Conservation (phyloP, 2,113 vertebrate species). For the Centropus bengalensis region DNA sequence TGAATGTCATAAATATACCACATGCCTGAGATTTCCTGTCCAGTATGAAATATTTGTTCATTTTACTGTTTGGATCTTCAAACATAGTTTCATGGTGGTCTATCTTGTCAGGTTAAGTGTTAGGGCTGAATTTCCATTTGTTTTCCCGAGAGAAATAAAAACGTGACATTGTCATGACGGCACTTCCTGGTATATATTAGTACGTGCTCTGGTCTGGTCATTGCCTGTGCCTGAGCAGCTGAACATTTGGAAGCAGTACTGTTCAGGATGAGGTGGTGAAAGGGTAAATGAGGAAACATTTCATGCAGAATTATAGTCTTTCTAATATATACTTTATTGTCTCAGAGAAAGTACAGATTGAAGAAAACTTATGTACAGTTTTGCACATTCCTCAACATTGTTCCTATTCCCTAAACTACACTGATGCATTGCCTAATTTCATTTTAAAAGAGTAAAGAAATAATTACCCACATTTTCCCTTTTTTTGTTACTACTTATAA, state of each 20-base stretch:
- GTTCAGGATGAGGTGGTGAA: background rate
- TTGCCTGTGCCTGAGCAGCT: background rate
- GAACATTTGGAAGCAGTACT: background rate
- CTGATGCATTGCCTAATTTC: background rate
- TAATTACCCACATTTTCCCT: conserved; percentile 23
- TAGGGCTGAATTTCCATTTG: conserved; percentile 19
- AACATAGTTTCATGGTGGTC: background rate
- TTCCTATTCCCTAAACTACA: conserved; percentile 11
- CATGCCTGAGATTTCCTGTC: background rate
- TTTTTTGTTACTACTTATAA: conserved; percentile 1
- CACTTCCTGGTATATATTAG: conserved; percentile 1
- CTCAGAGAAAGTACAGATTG: background rate
- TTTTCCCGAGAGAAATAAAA: conserved; percentile 38
- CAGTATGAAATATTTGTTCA: background rate
- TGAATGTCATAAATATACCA: background rate
- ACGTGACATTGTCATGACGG: background rate
- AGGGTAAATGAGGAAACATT: conserved; percentile 39
- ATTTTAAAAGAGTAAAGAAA: conserved; percentile 36
- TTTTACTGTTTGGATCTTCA: conserved; percentile 21
- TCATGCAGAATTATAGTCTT: background rate
- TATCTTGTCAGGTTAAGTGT: conserved; percentile 7
- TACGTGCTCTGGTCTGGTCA: background rate
- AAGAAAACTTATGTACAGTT: background rate
- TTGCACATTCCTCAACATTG: background rate
- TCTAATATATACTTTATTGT: background rate